A percentile compares a stretch with the other conserved stretches of the same genome.
Conservation (phyloP, 2,888 invertebrate species). For the Lymantria monacha region DNA sequence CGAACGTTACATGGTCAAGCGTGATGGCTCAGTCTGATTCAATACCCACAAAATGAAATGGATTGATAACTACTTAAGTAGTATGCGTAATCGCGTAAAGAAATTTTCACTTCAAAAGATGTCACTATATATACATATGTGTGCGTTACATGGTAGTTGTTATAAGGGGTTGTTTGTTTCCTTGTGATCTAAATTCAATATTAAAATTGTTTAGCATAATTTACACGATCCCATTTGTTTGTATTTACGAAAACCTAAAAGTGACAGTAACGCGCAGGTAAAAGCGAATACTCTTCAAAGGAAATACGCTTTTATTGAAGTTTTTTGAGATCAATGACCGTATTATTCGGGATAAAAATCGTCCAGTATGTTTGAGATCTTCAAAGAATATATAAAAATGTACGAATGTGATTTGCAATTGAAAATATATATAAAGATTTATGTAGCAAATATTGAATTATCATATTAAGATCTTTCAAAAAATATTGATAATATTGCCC, state of each 20-base stretch:
- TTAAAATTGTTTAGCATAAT: too few relatives aligned
- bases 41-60: too few relatives aligned
- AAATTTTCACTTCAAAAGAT: too few relatives aligned
- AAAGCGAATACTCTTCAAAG: not conserved
- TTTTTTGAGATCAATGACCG: not conserved
- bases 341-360: not conserved
- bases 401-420: not conserved
- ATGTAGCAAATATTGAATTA: conserved; percentile 6
- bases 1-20: too few relatives aligned
- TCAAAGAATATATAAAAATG: conserved; percentile 1
- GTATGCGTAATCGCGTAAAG: too few relatives aligned
- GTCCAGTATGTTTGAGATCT: not conserved
- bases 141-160: too few relatives aligned
- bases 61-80: too few relatives aligned
- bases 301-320: not conserved
- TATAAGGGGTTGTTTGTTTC: too few relatives aligned
- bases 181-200: too few relatives aligned
- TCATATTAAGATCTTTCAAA: conserved; percentile 9
- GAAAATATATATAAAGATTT: not conserved
- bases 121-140: too few relatives aligned
- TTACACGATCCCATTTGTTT: too few relatives aligned
- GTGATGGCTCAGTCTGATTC: too few relatives aligned
- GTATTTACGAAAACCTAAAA: not conserved
- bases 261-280: not conserved
- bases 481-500: not conserved